Conservation (phyloP, 2,797 vertebrate genomes). For the Cetoscarus ocellatus region DNA sequence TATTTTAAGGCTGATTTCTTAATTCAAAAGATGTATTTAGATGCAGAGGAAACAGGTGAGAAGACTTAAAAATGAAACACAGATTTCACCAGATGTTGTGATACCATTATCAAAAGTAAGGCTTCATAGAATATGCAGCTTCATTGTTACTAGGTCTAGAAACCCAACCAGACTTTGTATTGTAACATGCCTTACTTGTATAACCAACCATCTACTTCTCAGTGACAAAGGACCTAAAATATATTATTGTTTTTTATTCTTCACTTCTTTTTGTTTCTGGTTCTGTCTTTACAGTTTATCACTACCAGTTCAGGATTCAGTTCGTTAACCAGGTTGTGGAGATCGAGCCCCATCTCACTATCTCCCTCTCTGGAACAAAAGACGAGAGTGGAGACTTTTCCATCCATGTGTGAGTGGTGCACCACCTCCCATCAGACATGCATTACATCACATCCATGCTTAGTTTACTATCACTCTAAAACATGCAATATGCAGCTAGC, state of each 20-base stretch:
- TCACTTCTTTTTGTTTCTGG: neutral
- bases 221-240: neutral
- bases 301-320: conserved; percentile 95
- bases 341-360: conserved; percentile 84
- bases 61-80: neutral
- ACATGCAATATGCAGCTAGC: conserved; percentile 62
- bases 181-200: neutral
- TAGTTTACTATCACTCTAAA: conserved; percentile 10
- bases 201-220: neutral
- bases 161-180: neutral
- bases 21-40: too few relatives aligned
- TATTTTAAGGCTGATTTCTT: too few relatives aligned
- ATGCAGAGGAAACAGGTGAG: neutral
- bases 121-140: too few relatives aligned
- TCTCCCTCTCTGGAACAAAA: conserved; percentile 89
- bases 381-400: conserved; percentile 85
- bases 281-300: conserved; percentile 85
- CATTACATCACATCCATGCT: conserved; percentile 34
- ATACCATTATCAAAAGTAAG: too few relatives aligned
- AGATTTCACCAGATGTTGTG: neutral
- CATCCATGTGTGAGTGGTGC: conserved; percentile 88
- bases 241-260: neutral
- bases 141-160: neutral
- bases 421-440: conserved; percentile 22
- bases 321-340: conserved; percentile 86